phyloP scores from a whole-genome alignment of 1,140 invertebrate species.

The Marisa cornuarietis region DNA sequence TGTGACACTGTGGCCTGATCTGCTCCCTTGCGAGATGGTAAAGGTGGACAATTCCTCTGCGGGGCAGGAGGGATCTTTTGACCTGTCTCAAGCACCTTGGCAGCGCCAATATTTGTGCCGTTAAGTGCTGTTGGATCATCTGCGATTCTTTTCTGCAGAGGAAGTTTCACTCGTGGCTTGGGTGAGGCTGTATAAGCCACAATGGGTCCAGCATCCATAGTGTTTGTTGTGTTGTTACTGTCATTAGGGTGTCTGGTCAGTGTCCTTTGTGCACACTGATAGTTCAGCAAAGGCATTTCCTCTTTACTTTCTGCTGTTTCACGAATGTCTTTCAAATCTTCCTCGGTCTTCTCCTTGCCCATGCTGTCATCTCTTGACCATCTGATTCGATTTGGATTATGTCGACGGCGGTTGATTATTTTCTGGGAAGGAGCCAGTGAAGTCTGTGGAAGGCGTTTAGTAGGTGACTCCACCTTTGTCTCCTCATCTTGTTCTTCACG shows the following conservation, averaged over 20 bases:
- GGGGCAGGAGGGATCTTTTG: conserved; percentile 8
- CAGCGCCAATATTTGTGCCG: too few relatives aligned
- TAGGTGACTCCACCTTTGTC: neutral
- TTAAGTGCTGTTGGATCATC: too few relatives aligned
- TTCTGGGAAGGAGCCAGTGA: conserved; percentile 17
- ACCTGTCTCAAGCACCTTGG: conserved; percentile 8
- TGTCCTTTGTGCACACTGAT: neutral
- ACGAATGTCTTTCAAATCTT: neutral
- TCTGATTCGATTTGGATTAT: conserved; percentile 1
- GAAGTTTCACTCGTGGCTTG: neutral
- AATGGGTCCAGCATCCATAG: neutral
- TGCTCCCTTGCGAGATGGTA: neutral
- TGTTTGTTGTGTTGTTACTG: neutral
- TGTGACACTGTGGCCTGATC: neutral
- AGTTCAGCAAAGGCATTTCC: conserved; percentile 17
- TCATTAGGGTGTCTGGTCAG: neutral
- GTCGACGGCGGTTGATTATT: conserved; percentile 14
- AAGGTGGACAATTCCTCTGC: conserved; percentile 12
- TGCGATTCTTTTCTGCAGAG: too few relatives aligned
- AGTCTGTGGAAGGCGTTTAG: neutral
- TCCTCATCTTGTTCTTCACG: conserved; percentile 5
- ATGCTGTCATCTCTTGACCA: neutral
- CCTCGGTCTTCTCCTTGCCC: neutral
- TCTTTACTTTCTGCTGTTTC: neutral
- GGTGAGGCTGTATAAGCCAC: conserved; percentile 2